Evolutionary conservation across 1,140 invertebrate species (phyloP).

Genomic region (Nasonia giraulti): DNA sequence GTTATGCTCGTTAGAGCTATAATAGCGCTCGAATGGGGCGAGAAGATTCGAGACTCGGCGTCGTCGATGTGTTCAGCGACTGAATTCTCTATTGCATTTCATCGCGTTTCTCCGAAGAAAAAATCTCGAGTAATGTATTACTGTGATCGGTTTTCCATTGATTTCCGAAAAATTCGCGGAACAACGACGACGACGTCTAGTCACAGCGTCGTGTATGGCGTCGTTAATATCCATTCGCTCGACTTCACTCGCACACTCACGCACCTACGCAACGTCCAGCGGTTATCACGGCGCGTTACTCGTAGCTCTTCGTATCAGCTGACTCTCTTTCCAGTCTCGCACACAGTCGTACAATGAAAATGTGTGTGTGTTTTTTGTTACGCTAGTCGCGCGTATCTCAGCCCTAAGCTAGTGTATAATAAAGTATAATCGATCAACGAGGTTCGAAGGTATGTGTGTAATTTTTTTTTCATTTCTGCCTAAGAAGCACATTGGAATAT

Average conservation of each 20-base stretch:
- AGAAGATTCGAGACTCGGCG: conserved; percentile 10
- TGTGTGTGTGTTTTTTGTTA: background rate
- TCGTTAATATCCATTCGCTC: background rate
- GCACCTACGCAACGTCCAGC: background rate
- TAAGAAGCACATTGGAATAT: conserved; percentile 41
- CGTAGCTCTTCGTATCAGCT: background rate
- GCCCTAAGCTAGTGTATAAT: conserved; percentile 19
- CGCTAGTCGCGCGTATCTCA: conserved; percentile 19
- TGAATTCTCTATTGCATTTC: background rate
- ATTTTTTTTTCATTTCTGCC: conserved; percentile 1
- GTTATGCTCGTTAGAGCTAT: conserved; percentile 27
- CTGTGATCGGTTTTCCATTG: background rate
- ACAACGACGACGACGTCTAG: background rate
- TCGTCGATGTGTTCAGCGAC: background rate
- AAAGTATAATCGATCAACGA: conserved; percentile 38
- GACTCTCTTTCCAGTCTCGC: background rate
- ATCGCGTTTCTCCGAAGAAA: background rate
- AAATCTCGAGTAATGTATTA: background rate
- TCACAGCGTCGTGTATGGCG: background rate
- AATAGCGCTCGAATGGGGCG: conserved; percentile 21
- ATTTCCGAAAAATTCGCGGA: background rate
- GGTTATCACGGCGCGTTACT: background rate
- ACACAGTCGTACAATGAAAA: background rate
- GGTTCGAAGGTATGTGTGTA: conserved; percentile 5
- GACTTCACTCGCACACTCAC: background rate